phyloP scores from a whole-genome alignment of 2,113 vertebrate species.

The Nettapus auritus region DNA sequence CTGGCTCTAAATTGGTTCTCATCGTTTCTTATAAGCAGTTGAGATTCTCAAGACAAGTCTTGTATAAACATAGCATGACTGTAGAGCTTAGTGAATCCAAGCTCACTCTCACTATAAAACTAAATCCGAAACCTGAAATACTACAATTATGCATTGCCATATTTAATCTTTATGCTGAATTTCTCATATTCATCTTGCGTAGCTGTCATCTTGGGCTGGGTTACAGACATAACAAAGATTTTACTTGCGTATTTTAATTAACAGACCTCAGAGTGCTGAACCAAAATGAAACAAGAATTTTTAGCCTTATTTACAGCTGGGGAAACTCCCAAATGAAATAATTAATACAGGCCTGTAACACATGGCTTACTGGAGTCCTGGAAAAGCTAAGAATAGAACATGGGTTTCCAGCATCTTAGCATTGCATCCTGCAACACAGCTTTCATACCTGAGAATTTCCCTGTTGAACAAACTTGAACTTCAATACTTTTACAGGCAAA shows the following conservation, averaged over 20 bases:
- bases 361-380: not conserved
- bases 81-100: not conserved
- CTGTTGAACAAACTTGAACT: not conserved
- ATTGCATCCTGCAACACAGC: no score
- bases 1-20: not conserved
- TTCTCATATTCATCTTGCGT: not conserved
- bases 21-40: not conserved
- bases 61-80: not conserved
- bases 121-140: not conserved
- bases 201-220: not conserved
- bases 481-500: not conserved
- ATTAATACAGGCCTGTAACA: not conserved
- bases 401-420: not conserved
- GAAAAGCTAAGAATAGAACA: not conserved
- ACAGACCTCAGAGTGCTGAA: not conserved
- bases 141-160: accelerated
- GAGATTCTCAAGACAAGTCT: not conserved
- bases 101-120: not conserved
- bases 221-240: not conserved
- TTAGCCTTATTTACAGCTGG: not conserved
- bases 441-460: not conserved
- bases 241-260: not conserved
- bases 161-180: not conserved
- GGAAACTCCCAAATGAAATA: not conserved
- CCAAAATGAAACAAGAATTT: not conserved